phyloP scores from a whole-genome alignment of 2,888 invertebrate species.

The Nebria salina region DNA sequence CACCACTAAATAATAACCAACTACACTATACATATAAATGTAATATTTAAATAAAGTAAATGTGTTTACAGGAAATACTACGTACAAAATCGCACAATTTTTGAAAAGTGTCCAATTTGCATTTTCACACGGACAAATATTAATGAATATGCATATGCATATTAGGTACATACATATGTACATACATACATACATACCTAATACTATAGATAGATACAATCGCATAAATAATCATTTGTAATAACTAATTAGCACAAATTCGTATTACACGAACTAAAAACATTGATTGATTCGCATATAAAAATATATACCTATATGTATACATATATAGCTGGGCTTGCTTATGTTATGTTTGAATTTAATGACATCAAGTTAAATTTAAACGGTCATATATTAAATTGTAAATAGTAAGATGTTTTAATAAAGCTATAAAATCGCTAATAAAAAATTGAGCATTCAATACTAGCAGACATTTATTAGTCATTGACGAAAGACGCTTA shows the following conservation, averaged over 20 bases:
- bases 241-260: conserved; percentile 38
- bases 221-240: conserved; percentile 37
- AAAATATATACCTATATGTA: too few relatives aligned
- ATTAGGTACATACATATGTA: too few relatives aligned
- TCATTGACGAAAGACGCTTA: background rate
- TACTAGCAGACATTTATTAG: background rate
- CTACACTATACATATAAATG: too few relatives aligned
- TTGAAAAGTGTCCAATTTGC: conserved; percentile 18
- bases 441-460: background rate
- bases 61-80: conserved; percentile 12
- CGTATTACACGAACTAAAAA: background rate
- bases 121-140: conserved; percentile 32
- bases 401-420: background rate
- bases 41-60: too few relatives aligned
- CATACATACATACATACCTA: too few relatives aligned
- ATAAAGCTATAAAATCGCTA: background rate
- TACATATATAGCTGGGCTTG: too few relatives aligned
- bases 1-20: too few relatives aligned
- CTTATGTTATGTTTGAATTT: background rate
- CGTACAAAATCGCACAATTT: background rate
- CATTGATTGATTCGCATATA: background rate
- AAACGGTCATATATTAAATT: background rate
- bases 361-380: background rate
- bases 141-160: conserved; percentile 12
- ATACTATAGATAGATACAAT: conserved; percentile 14